Base-by-base conservation (phyloP, 2,888 invertebrate species). In the Drosophila nigritarsus region DNA sequence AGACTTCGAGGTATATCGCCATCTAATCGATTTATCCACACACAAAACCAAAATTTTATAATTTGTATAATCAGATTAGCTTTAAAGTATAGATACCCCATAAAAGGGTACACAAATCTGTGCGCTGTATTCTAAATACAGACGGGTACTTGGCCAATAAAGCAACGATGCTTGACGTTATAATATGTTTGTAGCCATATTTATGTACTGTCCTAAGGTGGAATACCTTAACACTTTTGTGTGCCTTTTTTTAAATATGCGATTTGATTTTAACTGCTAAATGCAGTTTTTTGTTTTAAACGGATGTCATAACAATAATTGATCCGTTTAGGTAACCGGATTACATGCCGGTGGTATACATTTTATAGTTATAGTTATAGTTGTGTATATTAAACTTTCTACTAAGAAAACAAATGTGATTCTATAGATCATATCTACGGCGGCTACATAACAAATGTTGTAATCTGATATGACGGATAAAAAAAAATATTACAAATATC, bases 131-230 rank as follows among this genome's bases (percentile, higher is more conserved):
- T 8, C 15, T 15, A 13, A 45, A 3, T 45, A 15, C 7, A 2
- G 3, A 15, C 7, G 15, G 4, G 8, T 45, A 24, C 45, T 45
- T 45, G 45, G 15, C 15, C 8, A 45, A 38, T 20, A 30, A 54
- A 20, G 15, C 83, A 75, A 45, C 71, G 49, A 62, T 50, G 80
- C 80, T 40, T 59, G 56, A 80, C 71, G 48, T 53, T 66, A 50
- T 27, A 63, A n/a, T 45, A 50, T 49, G 29, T 51, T 63, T 51
- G 45, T n/a, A 36, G 60, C 42, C 50, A 49, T 45, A 32, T 32
- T 70, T 49, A 24, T 15, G 40, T 38, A 40, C 78, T 69, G 27
- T 74, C 45, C 8, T 45, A 45, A 48, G 8, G 15, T 56, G 13
- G 20, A 60, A 15, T 49, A 38, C 7, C 49, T 36, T 38, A 58